Evolutionary conservation across 2,888 invertebrate species (phyloP).

Genomic region (Orthosia cruda): DNA sequence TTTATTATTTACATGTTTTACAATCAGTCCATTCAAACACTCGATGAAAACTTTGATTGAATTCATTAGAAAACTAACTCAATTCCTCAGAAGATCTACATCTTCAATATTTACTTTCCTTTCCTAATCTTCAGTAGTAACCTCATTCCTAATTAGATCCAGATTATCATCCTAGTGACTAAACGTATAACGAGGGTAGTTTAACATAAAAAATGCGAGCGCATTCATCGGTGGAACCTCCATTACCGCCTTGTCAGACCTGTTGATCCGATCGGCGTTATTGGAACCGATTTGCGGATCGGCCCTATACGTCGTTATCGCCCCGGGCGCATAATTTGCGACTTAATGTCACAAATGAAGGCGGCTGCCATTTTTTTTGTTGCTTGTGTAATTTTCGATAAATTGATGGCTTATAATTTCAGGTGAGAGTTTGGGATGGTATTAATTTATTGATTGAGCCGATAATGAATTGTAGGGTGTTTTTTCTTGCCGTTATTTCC

Average conservation of each 20-base stretch:
- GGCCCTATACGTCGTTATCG: conserved; percentile 81
- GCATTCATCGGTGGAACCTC: conserved; percentile 60
- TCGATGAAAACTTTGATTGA: conserved; percentile 18
- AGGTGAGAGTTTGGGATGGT: conserved; percentile 51
- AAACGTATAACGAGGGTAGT: conserved; percentile 53
- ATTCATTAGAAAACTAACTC: neutral
- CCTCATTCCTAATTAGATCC: conserved; percentile 50
- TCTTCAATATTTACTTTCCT: conserved; percentile 24
- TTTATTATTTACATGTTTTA: neutral
- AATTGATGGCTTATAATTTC: conserved; percentile 64
- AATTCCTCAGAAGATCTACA: neutral
- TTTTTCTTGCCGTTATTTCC: conserved; percentile 29
- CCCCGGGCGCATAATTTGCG: conserved; percentile 79
- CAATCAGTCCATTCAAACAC: neutral
- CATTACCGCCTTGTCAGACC: conserved; percentile 68
- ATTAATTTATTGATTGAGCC: conserved; percentile 60
- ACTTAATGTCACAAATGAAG: conserved; percentile 79
- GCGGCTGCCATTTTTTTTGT: conserved; percentile 55
- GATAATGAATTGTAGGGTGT: conserved; percentile 53
- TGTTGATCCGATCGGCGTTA: conserved; percentile 73
- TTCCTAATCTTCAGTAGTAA: conserved; percentile 8
- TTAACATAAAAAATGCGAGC: conserved; percentile 63
- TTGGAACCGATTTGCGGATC: conserved; percentile 79
- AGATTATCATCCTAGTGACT: conserved; percentile 51
- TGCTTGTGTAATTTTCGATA: conserved; percentile 51